phyloP scores from a whole-genome alignment of 2,797 vertebrate species.

The Moxostoma hubbsi region DNA sequence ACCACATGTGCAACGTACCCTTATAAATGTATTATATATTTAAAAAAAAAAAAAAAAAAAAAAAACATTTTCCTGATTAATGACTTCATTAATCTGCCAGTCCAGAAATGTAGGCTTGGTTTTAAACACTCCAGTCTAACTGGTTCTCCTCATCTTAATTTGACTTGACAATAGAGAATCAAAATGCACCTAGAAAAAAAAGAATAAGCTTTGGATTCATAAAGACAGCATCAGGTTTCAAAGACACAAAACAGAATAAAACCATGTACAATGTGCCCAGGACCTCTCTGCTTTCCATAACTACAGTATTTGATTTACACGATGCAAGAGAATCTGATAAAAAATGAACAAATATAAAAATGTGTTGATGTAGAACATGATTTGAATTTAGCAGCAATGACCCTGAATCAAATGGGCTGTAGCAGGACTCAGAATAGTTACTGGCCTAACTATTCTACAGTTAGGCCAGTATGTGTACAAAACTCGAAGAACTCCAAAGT shows the following conservation, averaged over 20 bases:
- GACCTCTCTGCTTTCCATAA: neutral
- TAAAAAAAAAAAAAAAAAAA: no score
- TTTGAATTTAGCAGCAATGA: no score
- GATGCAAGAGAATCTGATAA: no score
- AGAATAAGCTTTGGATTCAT: constrained; percentile 3
- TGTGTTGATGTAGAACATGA: no score
- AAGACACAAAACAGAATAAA: neutral
- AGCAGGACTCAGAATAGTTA: no score
- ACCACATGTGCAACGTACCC: constrained; percentile 58
- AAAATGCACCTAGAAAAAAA: constrained; percentile 48
- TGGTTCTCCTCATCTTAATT: neutral
- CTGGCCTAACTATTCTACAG: no score
- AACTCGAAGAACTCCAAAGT: no score
- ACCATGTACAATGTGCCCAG: neutral
- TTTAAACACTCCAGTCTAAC: neutral
- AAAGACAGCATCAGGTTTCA: neutral
- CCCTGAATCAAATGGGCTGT: no score
- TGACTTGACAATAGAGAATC: neutral
- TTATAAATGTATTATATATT: neutral
- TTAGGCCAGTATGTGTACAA: no score
- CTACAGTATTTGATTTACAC: neutral
- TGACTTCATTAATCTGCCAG: constrained; percentile 26
- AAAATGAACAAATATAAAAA: no score
- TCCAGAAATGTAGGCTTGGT: constrained; percentile 2
- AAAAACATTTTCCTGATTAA: constrained; percentile 65